Evolutionary conservation across 1,140 invertebrate genomes (phyloP).

Genomic region (Cydia pomonella): DNA sequence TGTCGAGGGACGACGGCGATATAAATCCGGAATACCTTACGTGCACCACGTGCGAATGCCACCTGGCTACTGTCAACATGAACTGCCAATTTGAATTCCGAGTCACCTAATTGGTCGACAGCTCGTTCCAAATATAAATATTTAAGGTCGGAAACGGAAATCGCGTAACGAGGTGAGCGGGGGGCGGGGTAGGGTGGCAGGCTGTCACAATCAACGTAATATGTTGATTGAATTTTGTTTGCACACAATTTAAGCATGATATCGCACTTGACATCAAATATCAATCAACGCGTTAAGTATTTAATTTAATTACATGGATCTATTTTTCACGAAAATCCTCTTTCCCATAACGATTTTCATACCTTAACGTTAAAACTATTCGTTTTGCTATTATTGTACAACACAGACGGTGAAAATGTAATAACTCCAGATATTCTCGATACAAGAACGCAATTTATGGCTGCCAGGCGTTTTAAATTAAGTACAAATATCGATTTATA

Average conservation of each 20-base stretch:
- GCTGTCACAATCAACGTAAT: slow-evolving; percentile 33
- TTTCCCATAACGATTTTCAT: too few species aligned
- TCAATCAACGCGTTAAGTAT: slow-evolving; percentile 5
- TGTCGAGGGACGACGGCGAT: slow-evolving; percentile 51
- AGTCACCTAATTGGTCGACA: slow-evolving; percentile 64
- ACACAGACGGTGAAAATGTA: too few species aligned
- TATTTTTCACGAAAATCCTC: background rate
- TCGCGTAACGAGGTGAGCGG: slow-evolving; percentile 42
- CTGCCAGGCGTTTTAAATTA: too few species aligned
- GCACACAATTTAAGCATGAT: slow-evolving; percentile 35
- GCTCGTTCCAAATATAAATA: slow-evolving; percentile 61
- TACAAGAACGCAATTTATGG: too few species aligned
- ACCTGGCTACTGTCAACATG: slow-evolving; percentile 70
- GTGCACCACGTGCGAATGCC: slow-evolving; percentile 46
- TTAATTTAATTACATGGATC: background rate
- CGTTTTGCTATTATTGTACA: too few species aligned
- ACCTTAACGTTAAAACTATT: too few species aligned
- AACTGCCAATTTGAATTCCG: slow-evolving; percentile 71
- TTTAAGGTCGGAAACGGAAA: slow-evolving; percentile 52
- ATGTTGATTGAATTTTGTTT: slow-evolving; percentile 39
- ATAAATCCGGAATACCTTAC: slow-evolving; percentile 56
- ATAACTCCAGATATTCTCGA: too few species aligned
- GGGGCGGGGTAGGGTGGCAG: background rate
- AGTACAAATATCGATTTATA: too few species aligned
- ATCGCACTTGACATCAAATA: slow-evolving; percentile 4